Conservation (phyloP, 2,113 vertebrate genomes). For the Oryzias celebensis region DNA sequence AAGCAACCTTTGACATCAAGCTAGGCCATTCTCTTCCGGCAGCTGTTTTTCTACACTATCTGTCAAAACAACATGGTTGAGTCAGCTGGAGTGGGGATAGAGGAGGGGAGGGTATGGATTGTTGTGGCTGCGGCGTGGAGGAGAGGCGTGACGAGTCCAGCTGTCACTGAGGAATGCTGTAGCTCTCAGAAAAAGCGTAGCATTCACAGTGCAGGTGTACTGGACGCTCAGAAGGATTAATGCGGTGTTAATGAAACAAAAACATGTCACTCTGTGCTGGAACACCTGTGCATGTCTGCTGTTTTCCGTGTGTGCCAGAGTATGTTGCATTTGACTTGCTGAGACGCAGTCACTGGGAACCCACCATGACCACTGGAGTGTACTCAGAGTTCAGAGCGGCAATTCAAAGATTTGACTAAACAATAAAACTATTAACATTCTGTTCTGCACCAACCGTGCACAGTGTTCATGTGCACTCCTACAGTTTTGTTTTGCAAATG, state of each 20-base stretch:
- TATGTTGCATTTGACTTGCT: conserved; percentile 33
- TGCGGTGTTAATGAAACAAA: conserved; percentile 75
- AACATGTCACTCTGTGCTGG: conserved; percentile 73
- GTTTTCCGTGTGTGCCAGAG: conserved; percentile 37
- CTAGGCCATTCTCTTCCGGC: conserved; percentile 67
- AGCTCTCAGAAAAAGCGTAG: conserved; percentile 39
- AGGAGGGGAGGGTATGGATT: conserved; percentile 31
- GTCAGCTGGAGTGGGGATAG: conserved; percentile 21
- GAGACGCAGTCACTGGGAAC: conserved; percentile 35
- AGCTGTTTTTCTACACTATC: conserved; percentile 75
- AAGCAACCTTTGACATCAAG: conserved; percentile 67
- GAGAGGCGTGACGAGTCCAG: conserved; percentile 66
- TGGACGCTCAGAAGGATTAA: conserved; percentile 80
- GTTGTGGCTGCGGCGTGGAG: conserved; percentile 73
- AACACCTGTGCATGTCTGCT: conserved; percentile 58
- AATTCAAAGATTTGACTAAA: too few relatives aligned
- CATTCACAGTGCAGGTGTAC: conserved; percentile 66
- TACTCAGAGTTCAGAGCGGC: conserved; percentile 1
- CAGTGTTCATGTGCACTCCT: too few relatives aligned
- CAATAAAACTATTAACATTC: too few relatives aligned
- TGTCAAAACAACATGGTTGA: conserved; percentile 81
- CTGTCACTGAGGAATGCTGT: conserved; percentile 74
- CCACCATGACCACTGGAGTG: conserved; percentile 54
- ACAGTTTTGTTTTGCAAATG: too few relatives aligned
- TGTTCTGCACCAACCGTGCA: too few relatives aligned